Evolutionary conservation across 2,888 invertebrate species (phyloP).

Genomic region (Mactromeris polynyma): DNA sequence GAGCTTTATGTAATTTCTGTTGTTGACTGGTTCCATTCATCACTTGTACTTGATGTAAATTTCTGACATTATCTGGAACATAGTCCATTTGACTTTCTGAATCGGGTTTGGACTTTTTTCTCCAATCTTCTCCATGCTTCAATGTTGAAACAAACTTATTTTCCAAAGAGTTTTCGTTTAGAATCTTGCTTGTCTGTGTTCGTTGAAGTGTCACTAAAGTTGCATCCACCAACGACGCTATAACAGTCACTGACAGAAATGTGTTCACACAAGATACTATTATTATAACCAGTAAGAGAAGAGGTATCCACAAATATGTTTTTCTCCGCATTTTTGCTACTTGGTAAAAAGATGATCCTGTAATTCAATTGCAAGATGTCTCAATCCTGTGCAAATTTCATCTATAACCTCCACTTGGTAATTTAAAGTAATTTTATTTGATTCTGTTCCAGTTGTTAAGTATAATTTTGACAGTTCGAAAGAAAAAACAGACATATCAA

Average conservation of each 20-base stretch:
- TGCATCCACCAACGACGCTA: background rate
- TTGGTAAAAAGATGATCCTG: background rate
- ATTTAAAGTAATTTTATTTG: no score
- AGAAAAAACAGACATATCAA: no score
- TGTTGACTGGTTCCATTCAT: background rate
- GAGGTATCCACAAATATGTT: background rate
- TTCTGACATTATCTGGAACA: background rate
- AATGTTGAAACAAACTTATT: background rate
- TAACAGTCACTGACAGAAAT: background rate
- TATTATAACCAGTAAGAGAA: background rate
- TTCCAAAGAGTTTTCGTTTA: background rate
- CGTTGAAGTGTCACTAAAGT: background rate
- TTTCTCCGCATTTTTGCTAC: background rate
- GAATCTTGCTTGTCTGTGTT: background rate
- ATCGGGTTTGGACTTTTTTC: background rate
- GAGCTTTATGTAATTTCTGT: background rate
- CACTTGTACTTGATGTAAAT: background rate
- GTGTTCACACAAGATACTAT: background rate
- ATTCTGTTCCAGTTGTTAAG: no score
- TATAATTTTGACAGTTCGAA: no score
- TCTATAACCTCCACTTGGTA: background rate
- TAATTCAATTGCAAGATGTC: background rate
- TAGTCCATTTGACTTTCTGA: conserved; percentile 8
- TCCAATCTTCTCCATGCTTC: background rate
- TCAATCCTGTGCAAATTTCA: background rate